These are phyloP conservation scores for Myrmecobius fasciatus DNA, from an alignment of 2,113 vertebrate species.

Conservation along the genomic window DNA sequence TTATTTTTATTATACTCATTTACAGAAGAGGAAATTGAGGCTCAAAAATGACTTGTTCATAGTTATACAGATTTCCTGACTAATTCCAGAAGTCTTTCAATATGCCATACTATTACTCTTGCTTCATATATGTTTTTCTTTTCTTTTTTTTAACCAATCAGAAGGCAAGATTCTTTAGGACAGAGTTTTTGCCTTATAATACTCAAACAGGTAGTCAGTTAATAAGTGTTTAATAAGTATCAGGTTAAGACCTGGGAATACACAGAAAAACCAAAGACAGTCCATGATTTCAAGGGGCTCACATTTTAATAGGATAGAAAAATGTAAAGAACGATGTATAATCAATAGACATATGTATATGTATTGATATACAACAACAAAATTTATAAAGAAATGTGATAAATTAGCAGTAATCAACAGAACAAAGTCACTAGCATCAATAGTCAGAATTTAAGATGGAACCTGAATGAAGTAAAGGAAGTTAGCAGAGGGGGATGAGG, in stretches of 20 bases:
- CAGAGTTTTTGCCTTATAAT: background rate
- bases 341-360: background rate
- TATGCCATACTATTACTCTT: background rate
- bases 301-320: background rate
- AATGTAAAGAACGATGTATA: background rate
- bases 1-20: background rate
- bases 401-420: background rate
- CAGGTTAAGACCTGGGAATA: background rate
- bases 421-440: background rate
- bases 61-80: background rate
- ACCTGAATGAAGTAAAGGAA: background rate
- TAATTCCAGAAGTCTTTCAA: background rate
- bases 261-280: background rate
- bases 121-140: background rate
- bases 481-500: background rate
- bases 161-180: background rate
- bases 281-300: background rate
- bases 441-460: background rate
- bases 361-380: background rate
- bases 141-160: background rate
- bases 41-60: background rate
- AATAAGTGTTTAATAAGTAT: background rate
- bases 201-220: background rate
- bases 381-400: background rate
- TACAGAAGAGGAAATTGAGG: background rate